phyloP scores from a whole-genome alignment of 2,888 invertebrate species.

The Rhabditophanes sp. region DNA sequence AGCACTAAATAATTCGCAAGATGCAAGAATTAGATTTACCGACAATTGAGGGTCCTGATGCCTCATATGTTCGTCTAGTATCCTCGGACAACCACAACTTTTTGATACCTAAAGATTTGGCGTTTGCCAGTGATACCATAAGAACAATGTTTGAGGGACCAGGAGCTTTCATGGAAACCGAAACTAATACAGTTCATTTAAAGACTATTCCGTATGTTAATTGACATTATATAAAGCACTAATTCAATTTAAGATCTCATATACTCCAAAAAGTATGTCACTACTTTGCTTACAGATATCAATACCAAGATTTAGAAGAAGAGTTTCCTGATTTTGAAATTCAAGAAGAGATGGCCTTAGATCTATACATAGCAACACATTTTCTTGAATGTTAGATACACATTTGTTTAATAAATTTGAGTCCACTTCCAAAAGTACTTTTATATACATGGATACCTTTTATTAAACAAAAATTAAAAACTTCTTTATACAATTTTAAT shows the following conservation, averaged over 20 bases:
- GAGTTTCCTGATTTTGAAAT: conserved; percentile 99
- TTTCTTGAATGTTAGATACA: too few species aligned
- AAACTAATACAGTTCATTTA: conserved; percentile 96
- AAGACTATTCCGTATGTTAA: conserved; percentile 83
- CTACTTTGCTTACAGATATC: conserved; percentile 90
- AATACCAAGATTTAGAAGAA: conserved; percentile 61
- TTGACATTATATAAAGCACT: background rate
- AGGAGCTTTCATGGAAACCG: conserved; percentile 91
- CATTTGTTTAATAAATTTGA: too few species aligned
- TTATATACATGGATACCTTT: too few species aligned
- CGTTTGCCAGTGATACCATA: conserved; percentile 70
- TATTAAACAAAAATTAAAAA: too few species aligned
- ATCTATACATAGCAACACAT: too few species aligned
- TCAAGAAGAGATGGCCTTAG: conserved; percentile 49
- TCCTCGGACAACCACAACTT: conserved; percentile 97
- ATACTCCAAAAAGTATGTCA: conserved; percentile 96
- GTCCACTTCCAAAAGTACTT: too few species aligned
- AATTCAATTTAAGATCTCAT: conserved; percentile 56
- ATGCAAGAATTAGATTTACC: too few species aligned
- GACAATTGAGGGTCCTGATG: conserved; percentile 91
- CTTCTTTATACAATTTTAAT: too few species aligned
- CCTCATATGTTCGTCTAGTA: conserved; percentile 90
- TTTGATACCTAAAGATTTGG: conserved; percentile 76
- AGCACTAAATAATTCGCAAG: too few species aligned
- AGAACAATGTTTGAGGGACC: conserved; percentile 43